These are phyloP conservation scores for Actenoides hombroni DNA, from an alignment of 2,113 vertebrate genomes.

Conservation along the genomic window DNA sequence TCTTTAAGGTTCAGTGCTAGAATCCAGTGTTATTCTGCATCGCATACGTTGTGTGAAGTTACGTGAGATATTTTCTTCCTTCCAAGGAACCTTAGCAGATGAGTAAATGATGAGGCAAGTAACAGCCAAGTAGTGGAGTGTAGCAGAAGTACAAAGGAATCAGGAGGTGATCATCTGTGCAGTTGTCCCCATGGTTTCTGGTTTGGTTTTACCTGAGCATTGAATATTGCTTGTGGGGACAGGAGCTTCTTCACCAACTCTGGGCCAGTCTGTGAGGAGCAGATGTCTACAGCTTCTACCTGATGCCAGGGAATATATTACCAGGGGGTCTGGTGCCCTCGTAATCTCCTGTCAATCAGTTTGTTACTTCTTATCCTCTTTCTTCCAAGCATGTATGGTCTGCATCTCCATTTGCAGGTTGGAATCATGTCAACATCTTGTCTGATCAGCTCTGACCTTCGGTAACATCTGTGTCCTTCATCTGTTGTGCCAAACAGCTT, in stretches of 20 bases:
- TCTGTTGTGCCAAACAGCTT: neutral
- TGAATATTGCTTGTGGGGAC: neutral
- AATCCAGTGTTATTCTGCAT: neutral
- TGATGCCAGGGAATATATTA: neutral
- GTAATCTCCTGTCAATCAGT: neutral
- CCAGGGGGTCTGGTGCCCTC: neutral
- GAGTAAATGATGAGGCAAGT: neutral
- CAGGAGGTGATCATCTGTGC: neutral
- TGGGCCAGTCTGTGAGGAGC: neutral
- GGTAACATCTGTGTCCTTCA: neutral
- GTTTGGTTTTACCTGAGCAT: neutral
- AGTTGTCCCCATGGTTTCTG: neutral
- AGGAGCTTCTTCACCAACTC: neutral
- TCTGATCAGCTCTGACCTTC: neutral
- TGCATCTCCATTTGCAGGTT: neutral
- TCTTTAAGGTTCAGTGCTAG: neutral
- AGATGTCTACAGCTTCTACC: neutral
- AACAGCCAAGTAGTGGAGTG: neutral
- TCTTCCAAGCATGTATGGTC: neutral
- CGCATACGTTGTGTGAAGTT: neutral
- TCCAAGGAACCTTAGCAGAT: neutral
- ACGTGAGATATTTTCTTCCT: neutral
- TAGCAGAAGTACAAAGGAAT: neutral
- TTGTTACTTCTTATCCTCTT: neutral
- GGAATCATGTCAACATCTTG: neutral